phyloP scores from a whole-genome alignment of 2,888 invertebrate species.

The Hermaeophaga mercurialis region DNA sequence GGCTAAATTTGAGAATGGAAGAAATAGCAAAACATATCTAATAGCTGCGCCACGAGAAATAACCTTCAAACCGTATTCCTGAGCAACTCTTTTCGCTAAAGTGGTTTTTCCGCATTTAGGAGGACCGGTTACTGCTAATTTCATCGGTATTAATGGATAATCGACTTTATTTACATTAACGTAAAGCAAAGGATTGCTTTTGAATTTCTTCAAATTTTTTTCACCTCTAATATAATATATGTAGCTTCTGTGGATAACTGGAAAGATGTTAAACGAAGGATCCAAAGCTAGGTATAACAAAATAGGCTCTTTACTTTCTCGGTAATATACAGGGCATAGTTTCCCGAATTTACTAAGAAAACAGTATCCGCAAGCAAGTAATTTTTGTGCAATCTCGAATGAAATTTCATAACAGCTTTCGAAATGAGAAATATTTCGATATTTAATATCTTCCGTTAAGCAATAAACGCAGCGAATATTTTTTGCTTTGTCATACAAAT shows the following conservation, averaged over 20 bases:
- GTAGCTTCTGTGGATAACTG: slow-evolving; percentile 64
- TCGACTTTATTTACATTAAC: slow-evolving; percentile 56
- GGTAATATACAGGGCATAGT: slow-evolving; percentile 68
- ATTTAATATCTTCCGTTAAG: slow-evolving; percentile 53
- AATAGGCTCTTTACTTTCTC: slow-evolving; percentile 59
- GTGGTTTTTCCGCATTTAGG: slow-evolving; percentile 68
- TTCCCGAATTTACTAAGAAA: slow-evolving; percentile 68
- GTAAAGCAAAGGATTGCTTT: slow-evolving; percentile 64
- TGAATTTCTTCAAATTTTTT: slow-evolving; percentile 60
- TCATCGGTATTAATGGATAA: slow-evolving; percentile 61
- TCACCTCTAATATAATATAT: slow-evolving; percentile 65
- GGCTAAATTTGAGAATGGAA: slow-evolving; percentile 62
- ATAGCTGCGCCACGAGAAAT: slow-evolving; percentile 63
- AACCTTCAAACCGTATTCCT: slow-evolving; percentile 61
- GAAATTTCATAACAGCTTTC: slow-evolving; percentile 64
- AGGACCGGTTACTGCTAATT: slow-evolving; percentile 65
- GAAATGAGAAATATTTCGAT: slow-evolving; percentile 61
- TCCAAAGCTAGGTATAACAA: slow-evolving; percentile 60
- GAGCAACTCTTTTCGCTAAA: slow-evolving; percentile 62
- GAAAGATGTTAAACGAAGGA: slow-evolving; percentile 57
- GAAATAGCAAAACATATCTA: slow-evolving; percentile 59
- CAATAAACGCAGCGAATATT: slow-evolving; percentile 47
- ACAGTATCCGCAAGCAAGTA: slow-evolving; percentile 64
- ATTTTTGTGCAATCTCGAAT: slow-evolving; percentile 62
- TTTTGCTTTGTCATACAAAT: slow-evolving; percentile 50